These are phyloP conservation scores for Solea senegalensis DNA, from an alignment of 2,113 vertebrate genomes.

Conservation along the genomic window DNA sequence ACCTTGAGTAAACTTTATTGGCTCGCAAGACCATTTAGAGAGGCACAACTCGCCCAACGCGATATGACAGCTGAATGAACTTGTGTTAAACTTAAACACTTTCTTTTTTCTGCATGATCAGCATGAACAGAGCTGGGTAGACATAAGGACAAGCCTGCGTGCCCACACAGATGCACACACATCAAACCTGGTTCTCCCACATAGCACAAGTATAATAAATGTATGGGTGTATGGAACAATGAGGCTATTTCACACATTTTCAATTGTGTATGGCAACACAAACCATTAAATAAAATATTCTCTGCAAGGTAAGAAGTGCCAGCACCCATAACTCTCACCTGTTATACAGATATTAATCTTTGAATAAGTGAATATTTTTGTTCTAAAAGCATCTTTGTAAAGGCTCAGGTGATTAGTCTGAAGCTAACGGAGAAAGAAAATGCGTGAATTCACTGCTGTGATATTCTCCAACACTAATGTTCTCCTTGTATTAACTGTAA, in stretches of 20 bases:
- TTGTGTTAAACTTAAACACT: conserved; percentile 26
- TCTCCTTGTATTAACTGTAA: neutral
- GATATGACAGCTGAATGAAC: conserved; percentile 46
- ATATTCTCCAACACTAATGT: conserved; percentile 11
- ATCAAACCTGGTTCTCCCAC: neutral
- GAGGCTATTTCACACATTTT: too few relatives aligned
- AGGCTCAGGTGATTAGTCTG: conserved; percentile 2
- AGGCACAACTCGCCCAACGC: conserved; percentile 28
- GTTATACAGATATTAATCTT: conserved; percentile 8
- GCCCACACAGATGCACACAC: neutral
- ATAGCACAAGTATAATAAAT: neutral
- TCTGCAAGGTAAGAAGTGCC: neutral
- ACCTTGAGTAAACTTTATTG: conserved; percentile 67
- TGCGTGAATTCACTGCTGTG: conserved; percentile 17
- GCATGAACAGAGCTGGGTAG: neutral
- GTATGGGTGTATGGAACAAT: too few relatives aligned
- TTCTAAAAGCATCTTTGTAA: neutral
- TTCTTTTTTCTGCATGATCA: neutral
- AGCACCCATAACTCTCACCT: neutral
- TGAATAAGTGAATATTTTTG: neutral
- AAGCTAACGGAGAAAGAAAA: neutral
- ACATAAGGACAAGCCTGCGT: neutral
- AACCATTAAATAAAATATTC: neutral
- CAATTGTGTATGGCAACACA: neutral
- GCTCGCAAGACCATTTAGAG: conserved; percentile 40